A percentile compares a stretch with the other conserved stretches of the same genome.
phyloP scores from a whole-genome alignment of 2,888 invertebrate genomes.

The Pyrrhia umbra region DNA sequence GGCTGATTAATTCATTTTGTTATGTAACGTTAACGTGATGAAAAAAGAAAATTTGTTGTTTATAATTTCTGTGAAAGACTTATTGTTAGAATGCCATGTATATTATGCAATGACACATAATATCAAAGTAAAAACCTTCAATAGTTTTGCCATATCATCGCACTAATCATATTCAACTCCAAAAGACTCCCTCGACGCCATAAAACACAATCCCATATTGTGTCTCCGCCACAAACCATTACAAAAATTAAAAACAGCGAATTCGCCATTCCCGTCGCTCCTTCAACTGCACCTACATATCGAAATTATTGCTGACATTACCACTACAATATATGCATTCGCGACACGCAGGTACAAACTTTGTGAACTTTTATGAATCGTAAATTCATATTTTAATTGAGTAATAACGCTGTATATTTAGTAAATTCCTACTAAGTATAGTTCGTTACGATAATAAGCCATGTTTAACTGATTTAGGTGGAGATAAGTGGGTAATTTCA shows the following conservation, averaged over 20 bases:
- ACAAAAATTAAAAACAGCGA: conserved; percentile 53
- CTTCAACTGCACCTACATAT: conserved; percentile 62
- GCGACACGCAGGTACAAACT: conserved; percentile 65
- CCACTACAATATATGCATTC: conserved; percentile 64
- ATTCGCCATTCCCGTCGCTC: conserved; percentile 54
- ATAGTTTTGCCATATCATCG: too few species aligned
- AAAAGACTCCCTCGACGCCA: not conserved
- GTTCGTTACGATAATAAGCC: conserved; percentile 52
- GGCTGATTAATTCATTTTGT: conserved; percentile 15
- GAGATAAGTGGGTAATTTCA: conserved; percentile 55
- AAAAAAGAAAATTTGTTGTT: not conserved
- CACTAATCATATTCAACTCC: not conserved
- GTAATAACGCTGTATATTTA: conserved; percentile 62
- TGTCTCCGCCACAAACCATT: conserved; percentile 39
- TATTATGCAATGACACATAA: too few species aligned
- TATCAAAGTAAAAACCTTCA: too few species aligned
- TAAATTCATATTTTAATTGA: conserved; percentile 67
- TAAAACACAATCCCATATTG: conserved; percentile 21
- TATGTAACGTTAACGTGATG: conserved; percentile 2
- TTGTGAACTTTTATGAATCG: conserved; percentile 66
- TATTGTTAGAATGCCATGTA: too few species aligned
- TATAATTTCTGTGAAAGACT: too few species aligned
- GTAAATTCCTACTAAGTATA: conserved; percentile 59
- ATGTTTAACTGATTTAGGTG: conserved; percentile 56
- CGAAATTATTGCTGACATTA: conserved; percentile 63